phyloP scores from a whole-genome alignment of 2,797 vertebrate species.

The Apodemus agrarius region DNA sequence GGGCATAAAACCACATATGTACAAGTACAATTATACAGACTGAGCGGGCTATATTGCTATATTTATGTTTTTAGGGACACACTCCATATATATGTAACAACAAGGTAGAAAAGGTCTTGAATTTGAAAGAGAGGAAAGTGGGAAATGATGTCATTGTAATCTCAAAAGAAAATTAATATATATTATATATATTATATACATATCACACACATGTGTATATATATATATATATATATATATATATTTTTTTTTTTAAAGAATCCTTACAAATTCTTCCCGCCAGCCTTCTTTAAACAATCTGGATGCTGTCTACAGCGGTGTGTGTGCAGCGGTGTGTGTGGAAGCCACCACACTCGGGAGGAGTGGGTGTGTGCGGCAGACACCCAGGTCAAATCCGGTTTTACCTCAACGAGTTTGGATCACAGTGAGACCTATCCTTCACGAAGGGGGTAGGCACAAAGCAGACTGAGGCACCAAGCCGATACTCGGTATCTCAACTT shows the following conservation, averaged over 20 bases:
- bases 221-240: no score
- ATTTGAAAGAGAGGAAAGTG: background rate
- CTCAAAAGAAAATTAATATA: background rate
- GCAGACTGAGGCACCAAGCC: background rate
- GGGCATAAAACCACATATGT: background rate
- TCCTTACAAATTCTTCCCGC: background rate
- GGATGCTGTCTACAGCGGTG: background rate
- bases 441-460: background rate
- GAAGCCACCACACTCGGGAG: no score
- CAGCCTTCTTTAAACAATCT: background rate
- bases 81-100: background rate
- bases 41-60: background rate
- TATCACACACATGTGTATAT: no score
- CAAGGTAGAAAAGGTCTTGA: background rate
- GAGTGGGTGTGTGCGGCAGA: fast-evolving
- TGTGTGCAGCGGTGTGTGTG: background rate
- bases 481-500: background rate
- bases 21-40: background rate
- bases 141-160: background rate
- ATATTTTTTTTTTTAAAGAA: background rate
- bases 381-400: background rate
- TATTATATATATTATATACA: no score
- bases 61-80: background rate
- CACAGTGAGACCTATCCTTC: background rate
- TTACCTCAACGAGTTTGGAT: constrained; percentile 26